Conservation (phyloP, 2,113 vertebrate genomes). For the Oxyura jamaicensis region DNA sequence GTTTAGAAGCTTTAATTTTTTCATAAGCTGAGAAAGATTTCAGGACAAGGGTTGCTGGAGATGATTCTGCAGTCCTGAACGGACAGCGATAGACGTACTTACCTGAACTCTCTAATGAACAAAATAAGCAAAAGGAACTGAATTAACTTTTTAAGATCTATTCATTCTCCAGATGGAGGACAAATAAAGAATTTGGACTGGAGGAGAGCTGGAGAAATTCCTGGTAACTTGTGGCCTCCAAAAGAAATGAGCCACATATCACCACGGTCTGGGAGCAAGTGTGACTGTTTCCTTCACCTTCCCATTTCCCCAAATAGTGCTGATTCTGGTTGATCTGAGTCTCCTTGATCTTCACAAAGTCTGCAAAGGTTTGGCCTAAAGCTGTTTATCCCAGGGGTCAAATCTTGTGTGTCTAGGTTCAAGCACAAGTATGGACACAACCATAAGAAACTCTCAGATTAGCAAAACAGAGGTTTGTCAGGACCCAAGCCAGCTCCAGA, state of each 20-base stretch:
- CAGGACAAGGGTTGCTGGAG: not conserved
- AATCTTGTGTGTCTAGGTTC: not conserved
- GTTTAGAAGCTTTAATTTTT: not conserved
- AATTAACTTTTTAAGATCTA: not conserved
- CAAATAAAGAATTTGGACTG: not conserved
- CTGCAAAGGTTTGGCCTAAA: not conserved
- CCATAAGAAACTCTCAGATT: not conserved
- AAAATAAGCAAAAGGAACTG: not conserved
- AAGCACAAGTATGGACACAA: not conserved
- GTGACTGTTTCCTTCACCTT: not conserved
- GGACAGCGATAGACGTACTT: not conserved
- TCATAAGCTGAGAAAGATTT: not conserved
- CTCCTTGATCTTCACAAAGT: not conserved
- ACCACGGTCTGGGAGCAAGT: not conserved
- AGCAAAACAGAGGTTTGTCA: not conserved
- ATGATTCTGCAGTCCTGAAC: not conserved
- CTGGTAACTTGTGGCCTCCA: not conserved
- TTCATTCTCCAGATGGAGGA: not conserved
- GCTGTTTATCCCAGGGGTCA: not conserved
- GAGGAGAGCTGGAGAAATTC: not conserved
- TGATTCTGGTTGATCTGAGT: accelerated
- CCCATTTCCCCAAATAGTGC: not conserved
- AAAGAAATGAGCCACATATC: not conserved
- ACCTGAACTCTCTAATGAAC: not conserved
- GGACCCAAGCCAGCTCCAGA: not conserved